Evolutionary conservation across 2,113 vertebrate species (phyloP), one percentile per base, ranked within the genome.

Genomic region (Camelus dromedarius): DNA sequence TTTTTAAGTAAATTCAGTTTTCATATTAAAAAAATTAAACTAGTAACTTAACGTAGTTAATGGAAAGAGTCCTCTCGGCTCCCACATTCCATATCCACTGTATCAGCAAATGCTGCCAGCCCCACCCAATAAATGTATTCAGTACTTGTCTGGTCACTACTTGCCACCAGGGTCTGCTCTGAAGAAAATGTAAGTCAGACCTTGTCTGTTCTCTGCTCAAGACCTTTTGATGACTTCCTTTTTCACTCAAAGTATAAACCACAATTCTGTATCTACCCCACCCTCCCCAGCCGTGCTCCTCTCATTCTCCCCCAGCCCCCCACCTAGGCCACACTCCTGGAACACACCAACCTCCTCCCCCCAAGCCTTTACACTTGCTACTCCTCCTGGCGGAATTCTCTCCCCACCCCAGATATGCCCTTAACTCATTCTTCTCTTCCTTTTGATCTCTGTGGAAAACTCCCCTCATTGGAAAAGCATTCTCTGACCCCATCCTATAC

Each of bases 11-110:
- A 81, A 8, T 50, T 46, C 38, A 42, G 38, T 54, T 70, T 82
- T 50, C 16, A 54, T 90, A 32, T 32, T 18, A 67, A 93, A 93
- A 93, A 66, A 86, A 56, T 84, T 67, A 62, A 58, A n/a, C n/a
- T 58, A 80, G 64, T 38, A 85, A 66, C 16, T 93, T 46, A 46
- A 28, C 0, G 0, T 6, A 66, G 48, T 56, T 76, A 66, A 76
- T 46, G 48, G 26, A n/a, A 42, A 93, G 28, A 56, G 19, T 22
- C 26, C 16, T 85, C 11, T 6, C 14, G 2, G 10, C 35, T 48
- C 52, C 81, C 76, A 15, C 30, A 87, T 9, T 15, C 35, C 12
- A 14, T 2, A 18, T 2, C 15, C 12, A 22, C 22, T 1, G 50
- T n/a, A 24, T 42, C 0, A 16, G 75, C 30, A 52, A 50, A 6